These are phyloP conservation scores for Planococcus citri DNA, from an alignment of 1,140 invertebrate species.

Conservation along the genomic window DNA sequence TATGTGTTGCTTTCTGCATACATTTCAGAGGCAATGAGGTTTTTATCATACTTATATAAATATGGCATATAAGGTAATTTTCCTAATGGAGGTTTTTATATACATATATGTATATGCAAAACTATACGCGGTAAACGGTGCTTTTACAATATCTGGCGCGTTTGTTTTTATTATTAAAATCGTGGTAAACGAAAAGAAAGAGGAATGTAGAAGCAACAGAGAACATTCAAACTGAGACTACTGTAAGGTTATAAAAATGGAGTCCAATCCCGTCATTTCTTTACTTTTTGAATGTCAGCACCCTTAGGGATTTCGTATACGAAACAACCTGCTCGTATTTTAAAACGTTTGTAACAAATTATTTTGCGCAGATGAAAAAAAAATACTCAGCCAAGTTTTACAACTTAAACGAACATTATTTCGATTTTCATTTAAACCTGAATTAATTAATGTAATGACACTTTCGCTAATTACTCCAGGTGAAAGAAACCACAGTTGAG, in stretches of 20 bases:
- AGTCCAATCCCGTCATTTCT: background rate
- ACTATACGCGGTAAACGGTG: background rate
- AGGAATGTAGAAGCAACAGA: background rate
- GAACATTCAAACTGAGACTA: background rate
- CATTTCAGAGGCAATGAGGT: constrained; percentile 1
- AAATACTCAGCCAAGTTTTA: too few species aligned
- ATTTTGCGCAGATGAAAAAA: background rate
- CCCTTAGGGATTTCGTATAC: background rate
- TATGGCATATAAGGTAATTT: constrained; percentile 7
- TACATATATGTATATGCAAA: background rate
- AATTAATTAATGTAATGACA: too few species aligned
- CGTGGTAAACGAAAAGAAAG: background rate
- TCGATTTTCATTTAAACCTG: too few species aligned
- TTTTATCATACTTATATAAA: constrained; percentile 5
- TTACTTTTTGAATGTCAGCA: background rate
- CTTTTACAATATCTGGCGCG: background rate
- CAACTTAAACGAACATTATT: too few species aligned
- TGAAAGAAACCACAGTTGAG: too few species aligned
- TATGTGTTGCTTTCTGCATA: constrained; percentile 6
- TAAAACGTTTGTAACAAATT: background rate
- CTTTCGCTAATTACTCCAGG: too few species aligned
- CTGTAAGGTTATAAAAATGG: background rate
- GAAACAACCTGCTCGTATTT: background rate
- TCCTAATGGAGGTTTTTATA: constrained; percentile 3
- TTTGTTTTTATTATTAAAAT: constrained; percentile 1